Evolutionary conservation across 2,113 vertebrate species (phyloP), one percentile per base, ranked within the genome.

Genomic region (Rhinoptilus africanus): DNA sequence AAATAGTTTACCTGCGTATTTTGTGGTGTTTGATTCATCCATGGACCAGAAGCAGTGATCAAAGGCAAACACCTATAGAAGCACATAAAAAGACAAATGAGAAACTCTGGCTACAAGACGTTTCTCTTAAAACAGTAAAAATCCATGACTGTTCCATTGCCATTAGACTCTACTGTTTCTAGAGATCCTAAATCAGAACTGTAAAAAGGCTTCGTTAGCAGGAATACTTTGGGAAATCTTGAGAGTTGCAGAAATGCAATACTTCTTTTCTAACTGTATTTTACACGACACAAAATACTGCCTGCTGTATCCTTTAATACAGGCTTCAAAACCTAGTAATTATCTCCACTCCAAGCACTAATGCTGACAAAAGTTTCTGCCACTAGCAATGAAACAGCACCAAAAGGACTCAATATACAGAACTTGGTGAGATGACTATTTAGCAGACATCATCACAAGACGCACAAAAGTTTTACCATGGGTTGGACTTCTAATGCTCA

Each of bases 21-120:
- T 99, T 57, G 98, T 97, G 95, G 98, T 98, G 96, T 99, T 99
- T 95, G 99, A 98, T 97, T 99, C 99, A 97, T 99, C 99, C 98
- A 99, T 99, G 96, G 99, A 99, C 99, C 99, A 99, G 98, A 99
- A 99, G 97, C 99, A 99, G 97, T 99, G 98, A 98, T 99, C 99
- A 96, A 99, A 99, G 96, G 99, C 99, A 97, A 99, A 99, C 92
- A 99, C 99, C 99, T 99, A 97, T 62, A 96, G 39, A 83, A 89
- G 51, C n/a, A 94, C 14, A 82, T 24, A 94, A 94, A 97, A 76
- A 95, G 77, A 43, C 60, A 89, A 79, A 96, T 91, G 30, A 93
- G 71, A 64, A 96, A 78, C 7, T 59, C 47, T 71, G 51, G 34
- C 51, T n/a, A 51, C 18, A 87, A 74, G 19, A 81, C 15, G 41